These are phyloP conservation scores for Myxocyprinus asiaticus DNA, from an alignment of 2,113 vertebrate genomes.

Conservation along the genomic window DNA sequence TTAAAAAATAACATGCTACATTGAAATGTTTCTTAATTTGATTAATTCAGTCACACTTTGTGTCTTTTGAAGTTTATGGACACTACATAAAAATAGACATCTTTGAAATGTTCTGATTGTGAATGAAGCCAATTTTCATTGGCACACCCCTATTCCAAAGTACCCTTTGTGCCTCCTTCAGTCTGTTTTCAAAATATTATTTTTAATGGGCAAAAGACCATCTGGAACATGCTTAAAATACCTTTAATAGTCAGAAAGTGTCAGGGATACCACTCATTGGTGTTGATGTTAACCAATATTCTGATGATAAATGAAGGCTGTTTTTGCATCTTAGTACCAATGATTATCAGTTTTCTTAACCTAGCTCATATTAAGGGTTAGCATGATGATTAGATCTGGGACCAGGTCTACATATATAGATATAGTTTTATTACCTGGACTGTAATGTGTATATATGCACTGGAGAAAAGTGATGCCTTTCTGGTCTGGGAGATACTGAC, in stretches of 20 bases:
- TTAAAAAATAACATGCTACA: too few relatives aligned
- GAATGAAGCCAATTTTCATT: constrained; percentile 37
- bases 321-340: constrained; percentile 67
- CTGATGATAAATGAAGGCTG: constrained; percentile 33
- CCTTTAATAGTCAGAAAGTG: constrained; percentile 62
- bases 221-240: constrained; percentile 54
- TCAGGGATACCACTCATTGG: constrained; percentile 54
- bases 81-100: background rate
- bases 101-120: constrained; percentile 3
- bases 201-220: constrained; percentile 64
- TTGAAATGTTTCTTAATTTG: background rate
- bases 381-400: constrained; percentile 53
- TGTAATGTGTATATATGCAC: constrained; percentile 44
- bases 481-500: constrained; percentile 27
- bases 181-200: constrained; percentile 73
- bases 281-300: constrained; percentile 49
- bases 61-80: too few relatives aligned
- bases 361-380: constrained; percentile 40
- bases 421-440: constrained; percentile 65
- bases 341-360: constrained; percentile 62
- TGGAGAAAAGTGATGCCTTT: constrained; percentile 49
- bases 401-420: constrained; percentile 72
- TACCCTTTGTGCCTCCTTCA: constrained; percentile 81
- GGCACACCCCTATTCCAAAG: constrained; percentile 72
- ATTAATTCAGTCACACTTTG: background rate